Conservation (phyloP, 2,797 vertebrate genomes). For the Alosa sapidissima region DNA sequence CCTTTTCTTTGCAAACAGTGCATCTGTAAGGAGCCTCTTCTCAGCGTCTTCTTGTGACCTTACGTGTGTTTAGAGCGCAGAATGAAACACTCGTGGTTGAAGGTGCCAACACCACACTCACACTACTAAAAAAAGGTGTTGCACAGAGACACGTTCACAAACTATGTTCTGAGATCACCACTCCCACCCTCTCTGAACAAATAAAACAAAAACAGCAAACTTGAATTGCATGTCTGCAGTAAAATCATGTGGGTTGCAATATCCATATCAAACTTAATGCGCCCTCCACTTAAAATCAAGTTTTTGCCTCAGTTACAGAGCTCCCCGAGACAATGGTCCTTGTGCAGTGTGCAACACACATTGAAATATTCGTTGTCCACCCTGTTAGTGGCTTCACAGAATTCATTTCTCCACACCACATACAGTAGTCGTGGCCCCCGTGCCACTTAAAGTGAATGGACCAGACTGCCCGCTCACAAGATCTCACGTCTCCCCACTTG, state of each 20-base stretch:
- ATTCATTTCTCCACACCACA: not conserved
- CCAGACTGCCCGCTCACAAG: too few relatives aligned
- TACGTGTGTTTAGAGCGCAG: slow-evolving; percentile 27
- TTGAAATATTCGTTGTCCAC: not conserved
- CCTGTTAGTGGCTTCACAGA: not conserved
- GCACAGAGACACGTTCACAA: not conserved
- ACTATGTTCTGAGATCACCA: not conserved
- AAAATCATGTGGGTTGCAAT: not conserved
- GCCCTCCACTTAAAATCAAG: not conserved
- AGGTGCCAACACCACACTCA: slow-evolving; percentile 32
- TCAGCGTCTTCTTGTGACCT: slow-evolving; percentile 33
- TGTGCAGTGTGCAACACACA: not conserved
- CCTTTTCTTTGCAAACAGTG: not conserved
- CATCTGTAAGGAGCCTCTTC: slow-evolving; percentile 16
- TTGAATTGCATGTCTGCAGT: not conserved
- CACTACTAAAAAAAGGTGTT: slow-evolving; percentile 20
- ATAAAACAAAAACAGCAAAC: not conserved
- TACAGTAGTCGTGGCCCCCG: not conserved
- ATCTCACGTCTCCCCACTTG: not conserved
- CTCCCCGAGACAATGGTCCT: not conserved
- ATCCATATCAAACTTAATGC: not conserved
- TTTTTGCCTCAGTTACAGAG: not conserved
- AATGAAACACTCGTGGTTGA: slow-evolving; percentile 47
- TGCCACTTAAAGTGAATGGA: not conserved
- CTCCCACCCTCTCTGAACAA: not conserved